Evolutionary conservation across 2,797 vertebrate genomes (phyloP).

Genomic region (Pagetopsis macropterus): DNA sequence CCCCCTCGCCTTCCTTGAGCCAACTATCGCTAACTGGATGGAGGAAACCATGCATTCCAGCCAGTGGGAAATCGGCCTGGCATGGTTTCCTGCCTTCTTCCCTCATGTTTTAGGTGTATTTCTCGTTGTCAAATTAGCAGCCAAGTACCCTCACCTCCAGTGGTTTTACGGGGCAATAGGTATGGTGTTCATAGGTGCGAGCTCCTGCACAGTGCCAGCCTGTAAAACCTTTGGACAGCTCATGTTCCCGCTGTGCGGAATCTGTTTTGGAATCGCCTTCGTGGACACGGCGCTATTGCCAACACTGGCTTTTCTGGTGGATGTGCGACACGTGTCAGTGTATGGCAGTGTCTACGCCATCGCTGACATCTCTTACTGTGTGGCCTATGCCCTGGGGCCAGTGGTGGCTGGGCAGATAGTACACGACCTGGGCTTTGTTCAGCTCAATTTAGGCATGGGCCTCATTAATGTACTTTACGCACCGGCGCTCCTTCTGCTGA

Average conservation of each 20-base stretch:
- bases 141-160: conserved; percentile 93
- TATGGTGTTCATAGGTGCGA: conserved; percentile 94
- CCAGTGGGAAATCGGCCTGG: conserved; percentile 95
- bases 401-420: conserved; percentile 95
- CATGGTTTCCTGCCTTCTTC: conserved; percentile 97
- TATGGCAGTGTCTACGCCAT: conserved; percentile 98
- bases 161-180: conserved; percentile 98
- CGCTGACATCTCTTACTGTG: conserved; percentile 96
- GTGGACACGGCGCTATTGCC: conserved; percentile 97
- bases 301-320: conserved; percentile 95
- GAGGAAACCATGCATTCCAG: conserved; percentile 89
- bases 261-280: conserved; percentile 97
- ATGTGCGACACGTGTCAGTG: conserved; percentile 94
- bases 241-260: conserved; percentile 94
- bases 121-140: conserved; percentile 92
- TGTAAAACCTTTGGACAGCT: conserved; percentile 94
- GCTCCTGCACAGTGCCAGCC: conserved; percentile 93
- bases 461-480: conserved; percentile 95
- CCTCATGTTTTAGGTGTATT: conserved; percentile 95
- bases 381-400: conserved; percentile 96
- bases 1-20: conserved; percentile 96
- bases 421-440: conserved; percentile 92
- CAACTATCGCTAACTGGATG: conserved; percentile 98
- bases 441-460: conserved; percentile 97
- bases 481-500: conserved; percentile 91